These are phyloP conservation scores for Leuciscus idus DNA, from an alignment of 2,113 vertebrate genomes.

Conservation along the genomic window DNA sequence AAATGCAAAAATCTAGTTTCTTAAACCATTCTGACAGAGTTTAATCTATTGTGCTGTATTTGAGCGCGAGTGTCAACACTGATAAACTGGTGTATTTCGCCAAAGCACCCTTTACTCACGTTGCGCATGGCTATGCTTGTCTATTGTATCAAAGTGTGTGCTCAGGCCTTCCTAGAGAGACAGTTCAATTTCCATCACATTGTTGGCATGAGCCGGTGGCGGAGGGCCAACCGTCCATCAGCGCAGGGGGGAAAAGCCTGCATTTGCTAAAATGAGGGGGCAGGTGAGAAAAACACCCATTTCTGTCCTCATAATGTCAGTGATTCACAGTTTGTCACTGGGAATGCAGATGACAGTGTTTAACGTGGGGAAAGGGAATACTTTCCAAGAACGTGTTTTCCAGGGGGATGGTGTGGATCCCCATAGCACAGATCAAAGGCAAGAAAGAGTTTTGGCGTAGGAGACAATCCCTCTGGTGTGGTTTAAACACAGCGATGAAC, in stretches of 20 bases:
- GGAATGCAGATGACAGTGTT: conserved; percentile 40
- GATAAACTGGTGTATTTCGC: conserved; percentile 14
- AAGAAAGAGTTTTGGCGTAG: conserved; percentile 34
- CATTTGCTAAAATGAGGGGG: conserved; percentile 50
- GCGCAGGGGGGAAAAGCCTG: conserved; percentile 41
- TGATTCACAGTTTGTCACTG: conserved; percentile 26
- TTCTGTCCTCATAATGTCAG: conserved; percentile 38
- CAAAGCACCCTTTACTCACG: conserved; percentile 20
- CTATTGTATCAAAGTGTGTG: conserved; percentile 38
- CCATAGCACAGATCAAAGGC: conserved; percentile 62
- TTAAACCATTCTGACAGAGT: neutral
- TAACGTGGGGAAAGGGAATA: conserved; percentile 26
- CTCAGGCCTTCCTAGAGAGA: conserved; percentile 44
- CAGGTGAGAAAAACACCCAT: conserved; percentile 46
- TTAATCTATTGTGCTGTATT: conserved; percentile 10
- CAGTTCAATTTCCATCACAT: conserved; percentile 46
- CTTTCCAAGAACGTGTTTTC: conserved; percentile 44
- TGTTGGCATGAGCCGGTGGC: conserved; percentile 54
- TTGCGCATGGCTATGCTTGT: conserved; percentile 30
- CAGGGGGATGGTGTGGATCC: neutral
- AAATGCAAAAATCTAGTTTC: neutral
- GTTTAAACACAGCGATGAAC: conserved; percentile 31
- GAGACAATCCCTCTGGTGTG: conserved; percentile 52
- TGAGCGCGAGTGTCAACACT: neutral
- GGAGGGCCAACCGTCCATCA: conserved; percentile 59